Conservation (phyloP, 1,140 invertebrate genomes). For the Nomia melanderi region DNA sequence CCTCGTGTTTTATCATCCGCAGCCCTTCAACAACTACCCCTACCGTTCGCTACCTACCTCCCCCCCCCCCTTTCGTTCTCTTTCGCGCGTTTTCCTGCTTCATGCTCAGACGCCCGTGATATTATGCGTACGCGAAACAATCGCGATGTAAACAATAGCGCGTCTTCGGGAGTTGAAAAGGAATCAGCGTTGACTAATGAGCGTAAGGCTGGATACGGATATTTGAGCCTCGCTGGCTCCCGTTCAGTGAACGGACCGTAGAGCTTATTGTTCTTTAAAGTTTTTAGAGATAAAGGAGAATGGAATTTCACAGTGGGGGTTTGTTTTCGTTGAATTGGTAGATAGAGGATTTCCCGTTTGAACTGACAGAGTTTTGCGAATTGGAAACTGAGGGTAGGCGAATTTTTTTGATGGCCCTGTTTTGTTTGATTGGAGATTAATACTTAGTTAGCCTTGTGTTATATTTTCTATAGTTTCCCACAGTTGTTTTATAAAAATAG, state of each 20-base stretch:
- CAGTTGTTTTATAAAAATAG: too few species aligned
- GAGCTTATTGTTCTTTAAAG: slow-evolving; percentile 35
- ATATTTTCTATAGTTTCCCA: too few species aligned
- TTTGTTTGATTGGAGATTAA: too few species aligned
- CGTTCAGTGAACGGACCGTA: background rate
- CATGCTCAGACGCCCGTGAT: background rate
- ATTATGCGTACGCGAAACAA: slow-evolving; percentile 30
- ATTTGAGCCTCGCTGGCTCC: background rate
- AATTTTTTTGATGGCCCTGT: too few species aligned
- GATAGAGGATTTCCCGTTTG: too few species aligned
- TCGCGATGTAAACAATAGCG: slow-evolving; percentile 35
- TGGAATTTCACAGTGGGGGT: background rate
- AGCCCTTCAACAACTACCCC: background rate
- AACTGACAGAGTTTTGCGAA: too few species aligned
- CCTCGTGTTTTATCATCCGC: background rate
- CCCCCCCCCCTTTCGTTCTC: background rate
- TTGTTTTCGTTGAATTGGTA: background rate
- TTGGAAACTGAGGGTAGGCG: too few species aligned
- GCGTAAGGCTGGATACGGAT: slow-evolving; percentile 8
- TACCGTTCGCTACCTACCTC: background rate
- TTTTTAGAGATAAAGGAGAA: background rate
- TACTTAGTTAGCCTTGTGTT: too few species aligned
- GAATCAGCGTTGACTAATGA: slow-evolving; percentile 41
- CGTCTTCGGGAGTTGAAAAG: slow-evolving; percentile 21
- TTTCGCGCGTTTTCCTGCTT: background rate